Percentiles rank a stretch among this genome's conserved stretches.
These are phyloP conservation scores for Priocnemis perturbator DNA, from an alignment of 2,888 invertebrate species.

Conservation along the genomic window DNA sequence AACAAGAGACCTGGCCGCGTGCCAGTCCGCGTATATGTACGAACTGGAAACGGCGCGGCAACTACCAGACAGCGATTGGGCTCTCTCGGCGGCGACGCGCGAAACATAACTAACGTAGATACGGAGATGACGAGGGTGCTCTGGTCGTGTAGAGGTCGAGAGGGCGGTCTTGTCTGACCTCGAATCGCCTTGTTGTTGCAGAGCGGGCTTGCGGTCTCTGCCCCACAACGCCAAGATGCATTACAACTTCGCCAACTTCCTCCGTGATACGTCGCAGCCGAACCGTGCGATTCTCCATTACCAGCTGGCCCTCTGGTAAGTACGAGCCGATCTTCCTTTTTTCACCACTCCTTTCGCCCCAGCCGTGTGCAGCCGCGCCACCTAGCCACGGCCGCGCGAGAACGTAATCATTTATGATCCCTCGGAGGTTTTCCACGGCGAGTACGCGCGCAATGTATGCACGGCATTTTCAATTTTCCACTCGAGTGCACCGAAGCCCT, in stretches of 20 bases:
- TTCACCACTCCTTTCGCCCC: not conserved
- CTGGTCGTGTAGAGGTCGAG: constrained; percentile 36
- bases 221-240: constrained; percentile 94
- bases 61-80: constrained; percentile 24
- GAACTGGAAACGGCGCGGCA: constrained; percentile 17
- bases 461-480: constrained; percentile 55
- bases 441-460: constrained; percentile 39
- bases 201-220: constrained; percentile 86
- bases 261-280: constrained; percentile 85
- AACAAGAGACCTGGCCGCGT: constrained; percentile 32
- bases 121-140: constrained; percentile 31
- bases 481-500: constrained; percentile 31
- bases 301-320: constrained; percentile 86
- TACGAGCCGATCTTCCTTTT: constrained; percentile 44
- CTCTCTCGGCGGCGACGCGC: constrained; percentile 15
- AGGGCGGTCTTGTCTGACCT: constrained; percentile 40
- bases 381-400: no score
- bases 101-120: constrained; percentile 43
- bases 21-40: constrained; percentile 17
- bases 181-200: constrained; percentile 74
- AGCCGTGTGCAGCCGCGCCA: no score
- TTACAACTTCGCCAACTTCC: constrained; percentile 92
- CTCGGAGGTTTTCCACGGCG: not conserved
- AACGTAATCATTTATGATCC: not conserved
- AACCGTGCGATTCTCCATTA: constrained; percentile 87